Evolutionary conservation across 1,140 invertebrate genomes (phyloP), one percentile per base, ranked within the genome.

Genomic region (Papilio xuthus): DNA sequence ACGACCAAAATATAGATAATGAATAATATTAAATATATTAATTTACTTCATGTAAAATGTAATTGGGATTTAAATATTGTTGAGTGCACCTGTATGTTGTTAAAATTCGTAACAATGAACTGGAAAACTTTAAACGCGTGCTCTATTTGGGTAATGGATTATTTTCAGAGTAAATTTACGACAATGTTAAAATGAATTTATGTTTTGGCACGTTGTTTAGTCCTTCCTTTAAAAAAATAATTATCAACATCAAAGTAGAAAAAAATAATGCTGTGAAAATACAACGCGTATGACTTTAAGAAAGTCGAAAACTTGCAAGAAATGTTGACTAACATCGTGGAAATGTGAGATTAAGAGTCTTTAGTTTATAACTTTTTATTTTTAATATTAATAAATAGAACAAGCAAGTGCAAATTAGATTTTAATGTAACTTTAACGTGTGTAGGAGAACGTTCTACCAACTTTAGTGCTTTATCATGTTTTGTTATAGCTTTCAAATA

Each of bases 31-130:
- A 37, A 37, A 4, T 67, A 18, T 13, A 28, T 32, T 26, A 60
- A 67, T 67, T 53, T 18, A 47, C 15, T 47, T 47, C 44, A 60
- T 60, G 12, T 67, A 18, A 67, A 67, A 67, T 32, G 60, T 67
- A 67, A 67, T 67, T 67, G 60, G 26, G 10, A 28, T 28, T 67
- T 28, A 67, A 67, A 67, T 67, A 28, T 67, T 67, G 60, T 67
- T 67, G 23, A 28, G 18, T 44, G 41, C 42, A 73, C 42, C 41
- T 72, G 37, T 73, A 73, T 47, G 44, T 28, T 28, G 44, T 15
- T 50, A 50, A 75, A 75, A 53, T 75, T 56, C 26, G 47, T 32
- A 76, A 76, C 74, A 76, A 76, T 76, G 53, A 63, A 41, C 26
- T 15, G 50, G 50, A 75, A 56, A 32, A 75, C 50, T 76, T 76